Evolutionary conservation across 1,140 invertebrate genomes (phyloP), one percentile per base, ranked within the genome.

Genomic region (Drosophila bocqueti): DNA sequence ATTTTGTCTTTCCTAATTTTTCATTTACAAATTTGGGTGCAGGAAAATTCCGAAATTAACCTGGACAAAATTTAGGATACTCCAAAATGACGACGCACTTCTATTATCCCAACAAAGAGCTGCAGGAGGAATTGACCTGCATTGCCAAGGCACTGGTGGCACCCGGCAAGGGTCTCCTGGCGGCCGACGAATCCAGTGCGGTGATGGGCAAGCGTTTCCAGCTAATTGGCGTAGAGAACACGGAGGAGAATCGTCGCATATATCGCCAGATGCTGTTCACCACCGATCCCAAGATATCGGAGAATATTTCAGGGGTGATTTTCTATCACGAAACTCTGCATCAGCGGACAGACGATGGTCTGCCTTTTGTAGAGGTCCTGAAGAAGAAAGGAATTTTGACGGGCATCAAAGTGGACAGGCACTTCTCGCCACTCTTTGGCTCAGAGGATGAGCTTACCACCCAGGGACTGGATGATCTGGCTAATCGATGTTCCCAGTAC

Each of bases 301-400:
- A 97, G 47, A 95, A 97, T 92, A 96, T 99, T 81, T 98, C 97
- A 15, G 98, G 97, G 24, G 97, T 98, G 2, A 98, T 98, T 82
- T 94, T 99, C 40, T 99, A 98, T 95, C 97, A 99, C 93, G 99
- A 99, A 94, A 99, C 99, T 1, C 94, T 99, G 16, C 99, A 98
- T 94, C 98, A 99, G 93, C 98, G 98, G 91, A 94, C 96, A 9
- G 96, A 97, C 73, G 96, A 97, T 83, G 97, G 97, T 24, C 95
- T 95, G 0, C 96, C 97, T 4, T 97, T 98, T 92, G 95, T 96
- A 1, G 95, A 97, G 43, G 89, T 98, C 4, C 90, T 98, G 68
- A 96, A 97, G 91, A 95, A 97, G 80, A 95, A 95, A 49, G 96
- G 96, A 76, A 98, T 98, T 85, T 96, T 98, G 89, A 97, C 97